Evolutionary conservation across 2,113 vertebrate species (phyloP).

Genomic region (Chaetodon trifascialis): DNA sequence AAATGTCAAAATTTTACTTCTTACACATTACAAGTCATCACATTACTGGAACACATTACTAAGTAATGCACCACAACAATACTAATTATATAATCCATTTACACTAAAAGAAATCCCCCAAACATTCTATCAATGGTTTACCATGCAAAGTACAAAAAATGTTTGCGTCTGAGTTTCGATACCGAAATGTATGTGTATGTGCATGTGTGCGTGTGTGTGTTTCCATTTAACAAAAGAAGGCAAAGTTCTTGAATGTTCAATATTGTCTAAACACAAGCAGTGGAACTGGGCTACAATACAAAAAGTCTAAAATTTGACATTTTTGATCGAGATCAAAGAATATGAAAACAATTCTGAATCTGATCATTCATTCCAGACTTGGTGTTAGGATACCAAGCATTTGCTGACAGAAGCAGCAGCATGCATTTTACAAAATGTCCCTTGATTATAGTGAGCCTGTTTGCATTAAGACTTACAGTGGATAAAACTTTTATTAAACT

Average conservation of each 20-base stretch:
- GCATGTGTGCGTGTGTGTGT: no score
- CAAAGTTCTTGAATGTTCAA: no score
- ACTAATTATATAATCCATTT: no score
- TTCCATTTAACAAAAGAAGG: no score
- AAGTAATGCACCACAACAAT: no score
- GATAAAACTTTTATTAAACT: background rate
- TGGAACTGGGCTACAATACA: no score
- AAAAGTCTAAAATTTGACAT: no score
- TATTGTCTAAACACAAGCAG: background rate
- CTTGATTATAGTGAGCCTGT: background rate
- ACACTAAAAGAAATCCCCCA: no score
- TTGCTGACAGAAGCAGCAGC: background rate
- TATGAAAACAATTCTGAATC: background rate
- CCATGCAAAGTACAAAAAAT: background rate
- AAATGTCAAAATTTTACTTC: no score
- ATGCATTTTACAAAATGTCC: background rate
- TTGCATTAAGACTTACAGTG: constrained; percentile 2
- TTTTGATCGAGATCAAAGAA: background rate
- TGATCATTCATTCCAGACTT: background rate
- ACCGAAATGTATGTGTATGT: background rate
- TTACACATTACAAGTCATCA: no score
- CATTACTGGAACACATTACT: no score
- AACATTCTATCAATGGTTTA: no score
- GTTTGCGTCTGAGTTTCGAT: background rate
- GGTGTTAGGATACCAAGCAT: background rate